phyloP scores from a whole-genome alignment of 2,888 invertebrate species.

The Eilema depressum region DNA sequence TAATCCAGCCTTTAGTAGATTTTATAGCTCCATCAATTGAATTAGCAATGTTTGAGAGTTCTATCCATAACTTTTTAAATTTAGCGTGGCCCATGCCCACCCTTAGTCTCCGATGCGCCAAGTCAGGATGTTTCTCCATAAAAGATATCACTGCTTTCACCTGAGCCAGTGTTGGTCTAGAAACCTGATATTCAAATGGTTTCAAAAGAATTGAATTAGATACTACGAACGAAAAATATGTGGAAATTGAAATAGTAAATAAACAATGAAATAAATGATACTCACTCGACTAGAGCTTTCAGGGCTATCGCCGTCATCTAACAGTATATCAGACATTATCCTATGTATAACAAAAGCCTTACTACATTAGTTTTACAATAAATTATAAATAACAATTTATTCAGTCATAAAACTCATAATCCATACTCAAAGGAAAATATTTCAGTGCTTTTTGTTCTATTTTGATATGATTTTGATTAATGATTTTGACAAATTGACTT shows the following conservation, averaged over 20 bases:
- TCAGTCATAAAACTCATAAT: not conserved
- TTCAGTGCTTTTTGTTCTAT: not conserved
- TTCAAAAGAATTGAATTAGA: not conserved
- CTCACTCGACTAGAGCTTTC: conserved; percentile 45
- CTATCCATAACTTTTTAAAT: conserved; percentile 71
- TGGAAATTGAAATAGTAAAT: not conserved
- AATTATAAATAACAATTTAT: not conserved
- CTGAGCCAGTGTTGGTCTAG: conserved; percentile 72
- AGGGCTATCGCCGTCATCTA: conserved; percentile 39
- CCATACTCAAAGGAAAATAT: not conserved
- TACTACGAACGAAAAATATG: not conserved
- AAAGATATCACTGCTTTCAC: conserved; percentile 70
- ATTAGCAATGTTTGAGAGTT: conserved; percentile 68
- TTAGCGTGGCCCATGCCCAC: conserved; percentile 66
- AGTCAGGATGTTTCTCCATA: conserved; percentile 74
- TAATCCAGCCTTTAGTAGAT: conserved; percentile 76
- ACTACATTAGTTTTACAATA: too few species aligned
- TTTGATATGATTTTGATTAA: too few species aligned
- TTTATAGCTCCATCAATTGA: conserved; percentile 70
- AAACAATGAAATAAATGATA: conserved; percentile 13
- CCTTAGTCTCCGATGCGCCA: conserved; percentile 67
- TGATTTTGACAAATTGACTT: not conserved
- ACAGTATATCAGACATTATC: conserved; percentile 43
- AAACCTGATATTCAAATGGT: conserved; percentile 49
- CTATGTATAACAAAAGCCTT: not conserved